phyloP scores from a whole-genome alignment of 2,113 vertebrate genomes.

The Meleagris gallopavo region DNA sequence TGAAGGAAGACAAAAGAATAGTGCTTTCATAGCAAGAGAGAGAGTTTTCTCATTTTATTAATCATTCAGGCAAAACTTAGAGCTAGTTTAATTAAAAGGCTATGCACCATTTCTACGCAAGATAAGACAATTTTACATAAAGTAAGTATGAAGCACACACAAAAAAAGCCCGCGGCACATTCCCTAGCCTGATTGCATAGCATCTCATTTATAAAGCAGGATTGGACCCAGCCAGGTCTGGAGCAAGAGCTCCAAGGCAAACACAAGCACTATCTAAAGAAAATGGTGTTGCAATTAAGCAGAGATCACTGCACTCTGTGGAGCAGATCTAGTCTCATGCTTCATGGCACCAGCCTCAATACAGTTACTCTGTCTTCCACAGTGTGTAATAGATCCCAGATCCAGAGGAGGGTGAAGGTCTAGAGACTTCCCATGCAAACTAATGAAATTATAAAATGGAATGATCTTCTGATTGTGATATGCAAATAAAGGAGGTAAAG shows the following conservation, averaged over 20 bases:
- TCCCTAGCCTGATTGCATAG: neutral
- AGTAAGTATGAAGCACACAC: neutral
- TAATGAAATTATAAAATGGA: conserved; percentile 2
- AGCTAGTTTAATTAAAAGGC: conserved; percentile 60
- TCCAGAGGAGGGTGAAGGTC: neutral
- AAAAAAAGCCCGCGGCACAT: neutral
- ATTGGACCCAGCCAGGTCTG: neutral
- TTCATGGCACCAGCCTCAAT: neutral
- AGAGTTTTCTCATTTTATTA: conserved; percentile 60
- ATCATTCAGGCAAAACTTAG: conserved; percentile 55
- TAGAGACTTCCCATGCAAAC: neutral
- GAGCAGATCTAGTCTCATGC: neutral
- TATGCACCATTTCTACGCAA: conserved; percentile 21
- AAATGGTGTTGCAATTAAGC: neutral
- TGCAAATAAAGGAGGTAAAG: neutral
- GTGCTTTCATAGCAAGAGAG: neutral
- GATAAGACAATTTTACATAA: conserved; percentile 49
- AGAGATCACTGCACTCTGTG: neutral
- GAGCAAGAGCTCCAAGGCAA: neutral
- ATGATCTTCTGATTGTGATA: neutral
- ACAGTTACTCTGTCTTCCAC: neutral
- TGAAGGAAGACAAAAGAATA: neutral
- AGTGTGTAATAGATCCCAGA: neutral
- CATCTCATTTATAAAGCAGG: neutral
- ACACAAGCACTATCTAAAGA: neutral